phyloP scores from a whole-genome alignment of 1,140 invertebrate genomes.

The Drosophila simulans region DNA sequence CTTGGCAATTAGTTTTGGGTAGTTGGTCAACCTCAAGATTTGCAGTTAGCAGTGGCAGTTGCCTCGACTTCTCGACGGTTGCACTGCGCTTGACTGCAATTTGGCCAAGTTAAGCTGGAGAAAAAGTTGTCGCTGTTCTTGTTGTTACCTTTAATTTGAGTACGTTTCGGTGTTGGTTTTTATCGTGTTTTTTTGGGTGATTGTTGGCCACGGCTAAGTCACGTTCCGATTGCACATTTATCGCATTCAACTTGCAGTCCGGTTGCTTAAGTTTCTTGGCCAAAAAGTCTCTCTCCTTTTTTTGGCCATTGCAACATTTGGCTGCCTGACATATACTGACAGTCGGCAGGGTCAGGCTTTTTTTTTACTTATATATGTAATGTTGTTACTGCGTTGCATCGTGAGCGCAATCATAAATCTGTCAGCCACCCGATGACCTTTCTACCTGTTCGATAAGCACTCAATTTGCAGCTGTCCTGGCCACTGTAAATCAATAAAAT shows the following conservation, averaged over 20 bases:
- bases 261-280: conserved; percentile 59
- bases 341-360: conserved; percentile 55
- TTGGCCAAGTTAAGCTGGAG: conserved; percentile 33
- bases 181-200: conserved; percentile 45
- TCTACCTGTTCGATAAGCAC: conserved; percentile 55
- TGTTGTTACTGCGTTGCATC: conserved; percentile 2
- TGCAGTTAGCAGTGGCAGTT: conserved; percentile 41
- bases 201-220: conserved; percentile 62
- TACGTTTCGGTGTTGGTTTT: conserved; percentile 34
- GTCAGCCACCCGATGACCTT: conserved; percentile 36
- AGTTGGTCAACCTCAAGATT: conserved; percentile 25
- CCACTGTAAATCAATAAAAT: conserved; percentile 6
- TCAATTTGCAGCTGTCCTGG: conserved; percentile 47
- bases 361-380: not conserved
- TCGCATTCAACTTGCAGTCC: conserved; percentile 42
- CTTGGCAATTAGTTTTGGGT: conserved; percentile 3
- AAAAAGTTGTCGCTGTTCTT: conserved; percentile 48
- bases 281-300: conserved; percentile 24
- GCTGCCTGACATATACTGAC: conserved; percentile 14
- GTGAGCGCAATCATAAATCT: conserved; percentile 43
- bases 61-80: conserved; percentile 39
- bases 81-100: conserved; percentile 61
- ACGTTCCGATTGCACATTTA: conserved; percentile 61
- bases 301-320: conserved; percentile 57
- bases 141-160: conserved; percentile 68